Base-by-base conservation (phyloP, 2,113 vertebrate genomes). In the Bothrops jararaca region DNA sequence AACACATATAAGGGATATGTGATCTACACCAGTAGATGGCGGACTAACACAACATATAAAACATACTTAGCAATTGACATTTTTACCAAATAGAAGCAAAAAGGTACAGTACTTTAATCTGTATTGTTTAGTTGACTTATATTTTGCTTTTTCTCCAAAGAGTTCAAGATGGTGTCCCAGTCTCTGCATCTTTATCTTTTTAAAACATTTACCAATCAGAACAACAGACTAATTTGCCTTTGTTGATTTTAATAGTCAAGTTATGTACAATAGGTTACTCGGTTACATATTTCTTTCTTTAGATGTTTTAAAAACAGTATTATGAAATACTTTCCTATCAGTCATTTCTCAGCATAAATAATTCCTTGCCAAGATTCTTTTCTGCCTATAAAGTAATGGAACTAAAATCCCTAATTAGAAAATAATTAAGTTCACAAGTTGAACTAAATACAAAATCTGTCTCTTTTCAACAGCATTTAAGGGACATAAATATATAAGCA, bases 1-100 rank as follows among this genome's bases (percentile, higher is more conserved):
- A 18, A 9, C 4, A 0, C 15, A 53, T 39, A 1, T 42, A 53
- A 48, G 0, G 2, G 54, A 34, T 20, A 2, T 2, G 18, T 13
- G 0, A 0, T 0, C 0, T 0, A n/a, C 5, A 11, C 95, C 96
- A 92, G 89, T 39, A 97, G 96, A 88, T 94, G 96, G 96, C 96
- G 89, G 92, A 23, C 8, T 5, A 54, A 92, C 42, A 34, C 15
- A 39, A 85, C 0, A 1, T 1, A 54, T 1, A 0, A n/a, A 1
- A 18, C 0, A 23, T 22, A 80, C 4, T 9, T 74, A 4, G 56
- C 20, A 7, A 2, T 26, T 15, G 42, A 5, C 7, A 64, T 29
- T 90, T 90, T 57, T 50, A 87, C 3, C 45, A 22, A 9, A 50
- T 29, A 2, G n/a, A 54, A 80, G 20, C 34, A 54, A 15, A 18